phyloP scores from a whole-genome alignment of 2,888 invertebrate species.

The Parthenolecanium corni region DNA sequence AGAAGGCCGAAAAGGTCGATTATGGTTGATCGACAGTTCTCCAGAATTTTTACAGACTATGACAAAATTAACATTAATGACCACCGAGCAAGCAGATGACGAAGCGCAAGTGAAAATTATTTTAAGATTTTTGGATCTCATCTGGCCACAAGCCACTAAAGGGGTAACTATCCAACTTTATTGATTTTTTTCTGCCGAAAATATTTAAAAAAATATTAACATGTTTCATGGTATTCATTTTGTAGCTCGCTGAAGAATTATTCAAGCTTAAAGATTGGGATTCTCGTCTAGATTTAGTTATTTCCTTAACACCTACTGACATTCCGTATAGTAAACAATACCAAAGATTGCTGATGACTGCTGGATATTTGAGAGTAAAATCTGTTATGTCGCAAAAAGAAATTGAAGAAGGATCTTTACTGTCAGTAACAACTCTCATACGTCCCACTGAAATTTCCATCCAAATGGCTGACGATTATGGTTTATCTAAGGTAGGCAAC shows the following conservation, averaged over 20 bases:
- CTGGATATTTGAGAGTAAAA: conserved; percentile 46
- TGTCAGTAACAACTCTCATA: conserved; percentile 49
- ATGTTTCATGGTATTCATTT: background rate
- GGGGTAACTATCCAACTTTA: conserved; percentile 27
- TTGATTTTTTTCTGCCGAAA: background rate
- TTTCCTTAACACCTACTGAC: conserved; percentile 36
- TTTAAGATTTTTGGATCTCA: conserved; percentile 40
- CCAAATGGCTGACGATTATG: conserved; percentile 53
- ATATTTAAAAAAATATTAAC: background rate
- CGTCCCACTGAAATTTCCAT: conserved; percentile 50
- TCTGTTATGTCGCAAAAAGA: conserved; percentile 42
- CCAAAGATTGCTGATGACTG: conserved; percentile 39
- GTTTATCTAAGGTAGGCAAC: conserved; percentile 40
- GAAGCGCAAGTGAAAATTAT: conserved; percentile 49
- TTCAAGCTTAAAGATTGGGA: conserved; percentile 45
- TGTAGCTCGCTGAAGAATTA: conserved; percentile 31
- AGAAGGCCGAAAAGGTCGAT: conserved; percentile 49
- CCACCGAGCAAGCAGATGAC: conserved; percentile 38
- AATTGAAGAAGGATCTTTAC: conserved; percentile 39
- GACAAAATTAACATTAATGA: conserved; percentile 17
- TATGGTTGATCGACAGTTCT: conserved; percentile 70
- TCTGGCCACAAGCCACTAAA: conserved; percentile 33
- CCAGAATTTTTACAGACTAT: conserved; percentile 55
- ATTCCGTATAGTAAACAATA: conserved; percentile 39
- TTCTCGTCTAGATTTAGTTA: conserved; percentile 45